These are phyloP conservation scores for Betta splendens DNA, from an alignment of 2,797 vertebrate species.

Conservation along the genomic window DNA sequence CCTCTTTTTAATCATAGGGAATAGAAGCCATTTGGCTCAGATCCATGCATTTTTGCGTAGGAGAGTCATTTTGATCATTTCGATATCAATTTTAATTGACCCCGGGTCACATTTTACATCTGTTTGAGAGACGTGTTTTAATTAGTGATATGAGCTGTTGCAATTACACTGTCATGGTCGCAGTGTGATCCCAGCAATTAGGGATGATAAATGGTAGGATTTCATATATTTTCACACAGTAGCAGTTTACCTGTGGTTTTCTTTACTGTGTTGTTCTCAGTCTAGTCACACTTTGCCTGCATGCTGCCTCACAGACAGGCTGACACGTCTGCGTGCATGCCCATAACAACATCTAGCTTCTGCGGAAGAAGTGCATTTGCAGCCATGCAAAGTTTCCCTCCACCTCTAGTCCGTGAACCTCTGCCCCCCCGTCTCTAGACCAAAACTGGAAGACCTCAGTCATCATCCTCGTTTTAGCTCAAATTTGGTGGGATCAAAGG, in stretches of 20 bases:
- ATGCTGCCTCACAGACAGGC: constrained; percentile 9
- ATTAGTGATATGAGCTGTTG: constrained; percentile 74
- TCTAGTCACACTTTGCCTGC: constrained; percentile 1
- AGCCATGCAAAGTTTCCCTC: constrained; percentile 45
- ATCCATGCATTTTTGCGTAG: constrained; percentile 67
- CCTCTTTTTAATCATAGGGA: constrained; percentile 74
- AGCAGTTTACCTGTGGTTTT: constrained; percentile 58
- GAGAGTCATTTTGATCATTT: constrained; percentile 74
- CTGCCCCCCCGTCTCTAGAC: constrained; percentile 38
- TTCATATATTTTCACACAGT: constrained; percentile 56
- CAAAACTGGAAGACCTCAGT: constrained; percentile 85
- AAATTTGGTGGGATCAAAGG: constrained; percentile 83
- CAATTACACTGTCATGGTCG: constrained; percentile 62
- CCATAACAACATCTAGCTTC: constrained; percentile 7
- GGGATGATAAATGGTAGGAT: constrained; percentile 60
- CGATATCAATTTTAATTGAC: constrained; percentile 77
- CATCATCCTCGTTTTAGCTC: constrained; percentile 82
- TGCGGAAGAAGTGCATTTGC: constrained; percentile 4
- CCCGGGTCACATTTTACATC: constrained; percentile 70
- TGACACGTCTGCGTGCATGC: constrained; percentile 1
- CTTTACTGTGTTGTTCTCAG: constrained; percentile 38
- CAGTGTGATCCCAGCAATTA: constrained; percentile 55
- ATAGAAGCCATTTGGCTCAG: constrained; percentile 68
- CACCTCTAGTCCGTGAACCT: constrained; percentile 63
- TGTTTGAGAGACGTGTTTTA: constrained; percentile 75